Conservation (phyloP, 2,888 invertebrate species). For the Tenthredo notha region DNA sequence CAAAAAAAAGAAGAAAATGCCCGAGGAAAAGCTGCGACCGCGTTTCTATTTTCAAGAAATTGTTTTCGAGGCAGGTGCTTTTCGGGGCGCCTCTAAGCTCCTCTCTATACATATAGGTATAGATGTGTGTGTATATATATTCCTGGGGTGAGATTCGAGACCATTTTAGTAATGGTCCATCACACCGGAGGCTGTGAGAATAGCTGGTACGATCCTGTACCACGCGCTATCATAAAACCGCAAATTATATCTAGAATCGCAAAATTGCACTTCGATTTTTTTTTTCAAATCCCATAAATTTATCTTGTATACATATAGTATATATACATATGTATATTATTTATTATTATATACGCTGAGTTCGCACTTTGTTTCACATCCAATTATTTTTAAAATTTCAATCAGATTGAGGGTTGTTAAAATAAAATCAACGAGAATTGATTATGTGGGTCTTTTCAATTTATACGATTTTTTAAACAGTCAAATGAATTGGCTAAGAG, state of each 20-base stretch:
- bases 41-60: conserved; percentile 28
- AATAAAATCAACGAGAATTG: no score
- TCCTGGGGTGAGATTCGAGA: background rate
- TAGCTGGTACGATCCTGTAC: background rate
- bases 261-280: background rate
- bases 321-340: no score
- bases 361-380: no score
- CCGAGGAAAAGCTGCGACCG: background rate
- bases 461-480: no score
- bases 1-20: background rate
- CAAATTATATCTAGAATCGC: background rate
- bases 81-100: background rate
- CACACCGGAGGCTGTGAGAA: background rate
- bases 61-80: conserved; percentile 17
- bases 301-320: no score
- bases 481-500: no score
- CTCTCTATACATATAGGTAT: background rate
- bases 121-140: background rate
- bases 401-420: no score
- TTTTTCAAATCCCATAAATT: no score
- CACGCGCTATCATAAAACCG: background rate
- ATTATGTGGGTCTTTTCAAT: no score
- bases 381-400: no score
- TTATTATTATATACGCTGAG: no score
- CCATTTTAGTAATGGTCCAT: conserved; percentile 36